Evolutionary conservation across 2,113 vertebrate genomes (phyloP).

Genomic region (Gymnocephalus cernua): DNA sequence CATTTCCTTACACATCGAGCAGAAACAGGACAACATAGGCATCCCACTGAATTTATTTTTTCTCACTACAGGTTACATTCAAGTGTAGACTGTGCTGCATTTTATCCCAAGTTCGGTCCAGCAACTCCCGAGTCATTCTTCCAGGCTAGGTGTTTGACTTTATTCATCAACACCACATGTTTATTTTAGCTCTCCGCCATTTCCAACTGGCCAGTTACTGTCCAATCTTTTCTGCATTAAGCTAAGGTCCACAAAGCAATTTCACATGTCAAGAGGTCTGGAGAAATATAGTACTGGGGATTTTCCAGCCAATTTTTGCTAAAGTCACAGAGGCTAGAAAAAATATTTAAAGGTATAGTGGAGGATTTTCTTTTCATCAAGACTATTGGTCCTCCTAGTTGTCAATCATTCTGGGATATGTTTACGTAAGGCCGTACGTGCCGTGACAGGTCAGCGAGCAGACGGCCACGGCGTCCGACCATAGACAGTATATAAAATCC

Average conservation of each 20-base stretch:
- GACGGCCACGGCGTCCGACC: too few species aligned
- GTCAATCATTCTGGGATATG: too few species aligned
- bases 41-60: not conserved
- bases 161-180: conserved; percentile 21
- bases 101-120: not conserved
- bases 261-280: not conserved
- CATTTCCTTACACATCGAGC: too few species aligned
- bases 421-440: too few species aligned
- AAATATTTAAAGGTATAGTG: too few species aligned
- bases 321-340: not conserved
- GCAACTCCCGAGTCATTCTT: not conserved
- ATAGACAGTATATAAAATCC: too few species aligned
- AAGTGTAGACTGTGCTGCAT: not conserved
- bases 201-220: conserved; percentile 29
- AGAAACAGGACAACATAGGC: not conserved
- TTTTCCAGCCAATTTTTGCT: not conserved
- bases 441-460: too few species aligned
- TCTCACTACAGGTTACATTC: not conserved
- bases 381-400: too few species aligned
- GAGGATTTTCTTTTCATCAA: too few species aligned
- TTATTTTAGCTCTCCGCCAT: conserved; percentile 30
- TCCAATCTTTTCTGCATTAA: not conserved
- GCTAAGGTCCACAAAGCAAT: not conserved
- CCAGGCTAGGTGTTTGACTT: conserved; percentile 25
- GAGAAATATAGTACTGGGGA: not conserved